phyloP scores from a whole-genome alignment of 2,113 vertebrate species.

The Plestiodon gilberti region DNA sequence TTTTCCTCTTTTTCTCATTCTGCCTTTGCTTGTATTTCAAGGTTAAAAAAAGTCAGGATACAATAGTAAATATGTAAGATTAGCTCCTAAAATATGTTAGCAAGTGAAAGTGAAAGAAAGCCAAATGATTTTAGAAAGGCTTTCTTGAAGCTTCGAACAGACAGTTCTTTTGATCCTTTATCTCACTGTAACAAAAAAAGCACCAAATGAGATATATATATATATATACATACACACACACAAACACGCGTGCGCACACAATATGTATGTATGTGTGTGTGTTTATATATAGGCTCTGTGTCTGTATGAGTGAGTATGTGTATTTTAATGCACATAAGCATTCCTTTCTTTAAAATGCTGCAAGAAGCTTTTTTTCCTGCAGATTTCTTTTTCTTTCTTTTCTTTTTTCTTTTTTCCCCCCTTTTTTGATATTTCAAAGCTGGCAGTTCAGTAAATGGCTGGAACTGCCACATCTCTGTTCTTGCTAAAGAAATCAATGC shows the following conservation, averaged over 20 bases:
- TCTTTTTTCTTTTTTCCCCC: slow-evolving; percentile 75
- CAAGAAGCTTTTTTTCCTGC: slow-evolving; percentile 80
- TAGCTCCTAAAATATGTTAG: slow-evolving; percentile 85
- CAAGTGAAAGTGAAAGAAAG: slow-evolving; percentile 81
- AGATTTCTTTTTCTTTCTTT: slow-evolving; percentile 84
- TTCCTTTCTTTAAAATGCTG: slow-evolving; percentile 94
- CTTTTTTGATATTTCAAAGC: slow-evolving; percentile 99
- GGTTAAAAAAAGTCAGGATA: slow-evolving; percentile 89
- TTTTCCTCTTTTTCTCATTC: slow-evolving; percentile 64
- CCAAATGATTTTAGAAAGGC: slow-evolving; percentile 84
- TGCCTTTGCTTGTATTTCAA: slow-evolving; percentile 90
- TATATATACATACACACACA: neutral
- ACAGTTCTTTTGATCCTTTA: slow-evolving; percentile 90
- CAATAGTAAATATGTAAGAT: slow-evolving; percentile 86
- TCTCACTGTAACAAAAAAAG: slow-evolving; percentile 86
- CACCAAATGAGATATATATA: slow-evolving; percentile 65
- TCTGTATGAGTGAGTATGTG: slow-evolving; percentile 16
- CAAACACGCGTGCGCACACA: neutral
- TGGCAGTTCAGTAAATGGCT: slow-evolving; percentile 99
- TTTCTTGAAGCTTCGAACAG: slow-evolving; percentile 94
- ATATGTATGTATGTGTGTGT: neutral
- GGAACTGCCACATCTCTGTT: slow-evolving; percentile 99
- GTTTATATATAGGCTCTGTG: neutral
- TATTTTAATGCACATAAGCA: slow-evolving; percentile 83
- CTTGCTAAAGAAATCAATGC: slow-evolving; percentile 99